Percentiles rank a stretch among this genome's conserved stretches.
phyloP scores from a whole-genome alignment of 1,140 invertebrate species.

The Panagrolaimus sp. region DNA sequence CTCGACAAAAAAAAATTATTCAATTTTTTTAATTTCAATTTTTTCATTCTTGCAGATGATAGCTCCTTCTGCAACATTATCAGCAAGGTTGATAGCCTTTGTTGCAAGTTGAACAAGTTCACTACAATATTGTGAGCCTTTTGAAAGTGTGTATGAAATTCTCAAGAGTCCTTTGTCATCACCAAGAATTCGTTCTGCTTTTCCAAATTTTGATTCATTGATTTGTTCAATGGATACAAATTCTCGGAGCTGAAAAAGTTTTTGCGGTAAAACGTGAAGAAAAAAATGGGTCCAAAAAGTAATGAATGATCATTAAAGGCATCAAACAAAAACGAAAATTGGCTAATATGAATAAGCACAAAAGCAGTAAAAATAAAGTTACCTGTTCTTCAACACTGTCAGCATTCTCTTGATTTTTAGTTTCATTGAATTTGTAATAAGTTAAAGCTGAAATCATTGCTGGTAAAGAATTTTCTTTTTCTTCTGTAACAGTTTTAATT shows the following conservation, averaged over 20 bases:
- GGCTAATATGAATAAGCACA: too few species aligned
- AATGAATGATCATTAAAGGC: too few species aligned
- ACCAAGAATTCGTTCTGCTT: background rate
- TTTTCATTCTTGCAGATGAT: background rate
- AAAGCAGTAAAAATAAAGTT: background rate
- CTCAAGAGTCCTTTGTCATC: background rate
- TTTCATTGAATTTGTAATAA: background rate
- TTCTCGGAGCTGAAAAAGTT: background rate
- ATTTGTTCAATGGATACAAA: background rate
- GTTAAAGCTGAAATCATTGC: background rate
- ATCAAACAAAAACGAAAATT: too few species aligned
- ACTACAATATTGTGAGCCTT: background rate
- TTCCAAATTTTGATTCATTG: slow-evolving; percentile 8
- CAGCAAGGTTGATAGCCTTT: background rate
- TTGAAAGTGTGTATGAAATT: background rate
- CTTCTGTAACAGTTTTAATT: background rate
- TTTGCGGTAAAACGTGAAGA: background rate
- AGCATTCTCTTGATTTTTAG: background rate
- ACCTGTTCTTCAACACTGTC: slow-evolving; percentile 6
- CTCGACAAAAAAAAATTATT: background rate
- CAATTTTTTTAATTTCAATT: background rate
- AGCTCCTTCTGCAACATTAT: slow-evolving; percentile 1
- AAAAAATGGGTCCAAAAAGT: too few species aligned
- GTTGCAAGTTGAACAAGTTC: slow-evolving; percentile 1
- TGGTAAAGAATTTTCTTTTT: background rate